These are phyloP conservation scores for Diadophis punctatus DNA, from an alignment of 2,113 vertebrate species.

Conservation along the genomic window DNA sequence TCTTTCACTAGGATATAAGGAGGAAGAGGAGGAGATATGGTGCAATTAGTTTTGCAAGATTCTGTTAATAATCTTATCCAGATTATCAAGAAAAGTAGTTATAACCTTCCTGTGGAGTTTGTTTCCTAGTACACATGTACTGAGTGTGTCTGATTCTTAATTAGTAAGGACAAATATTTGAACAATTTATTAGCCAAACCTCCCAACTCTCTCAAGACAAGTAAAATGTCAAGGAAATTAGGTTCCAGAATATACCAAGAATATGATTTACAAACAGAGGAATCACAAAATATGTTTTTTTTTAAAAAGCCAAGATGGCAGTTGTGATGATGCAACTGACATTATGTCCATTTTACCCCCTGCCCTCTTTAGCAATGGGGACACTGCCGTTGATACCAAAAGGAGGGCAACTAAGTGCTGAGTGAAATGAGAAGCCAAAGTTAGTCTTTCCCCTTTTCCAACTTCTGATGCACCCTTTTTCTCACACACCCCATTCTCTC, in stretches of 20 bases:
- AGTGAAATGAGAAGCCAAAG: neutral
- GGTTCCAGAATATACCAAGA: neutral
- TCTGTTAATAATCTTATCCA: neutral
- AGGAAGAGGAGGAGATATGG: neutral
- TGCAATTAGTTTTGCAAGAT: neutral
- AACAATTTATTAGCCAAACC: neutral
- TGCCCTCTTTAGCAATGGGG: neutral
- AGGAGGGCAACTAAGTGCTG: neutral
- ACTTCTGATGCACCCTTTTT: neutral
- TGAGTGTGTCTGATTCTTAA: neutral
- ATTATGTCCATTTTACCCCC: neutral
- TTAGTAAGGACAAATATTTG: neutral
- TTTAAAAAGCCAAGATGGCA: neutral
- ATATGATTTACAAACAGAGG: neutral
- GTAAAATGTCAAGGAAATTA: neutral
- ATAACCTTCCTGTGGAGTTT: neutral
- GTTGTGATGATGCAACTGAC: neutral
- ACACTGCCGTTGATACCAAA: neutral
- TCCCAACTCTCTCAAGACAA: neutral
- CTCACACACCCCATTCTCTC: neutral
- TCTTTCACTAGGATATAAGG: neutral
- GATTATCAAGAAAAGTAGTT: neutral
- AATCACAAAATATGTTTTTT: neutral
- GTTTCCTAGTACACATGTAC: neutral
- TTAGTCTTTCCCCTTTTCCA: neutral